Conservation (phyloP, 2,113 vertebrate species). For the Naja naja region DNA sequence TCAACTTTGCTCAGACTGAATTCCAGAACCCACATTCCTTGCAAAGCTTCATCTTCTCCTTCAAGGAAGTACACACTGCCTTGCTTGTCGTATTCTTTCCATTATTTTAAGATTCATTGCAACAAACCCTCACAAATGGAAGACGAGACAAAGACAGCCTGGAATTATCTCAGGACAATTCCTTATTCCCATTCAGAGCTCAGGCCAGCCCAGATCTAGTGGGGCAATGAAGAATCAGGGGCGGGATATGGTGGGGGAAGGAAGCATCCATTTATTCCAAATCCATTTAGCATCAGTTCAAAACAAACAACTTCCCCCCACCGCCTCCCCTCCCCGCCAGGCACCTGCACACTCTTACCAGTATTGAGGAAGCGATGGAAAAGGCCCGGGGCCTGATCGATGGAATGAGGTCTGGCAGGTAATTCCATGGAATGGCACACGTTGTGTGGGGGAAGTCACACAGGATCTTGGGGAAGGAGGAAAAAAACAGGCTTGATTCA, state of each 20-base stretch:
- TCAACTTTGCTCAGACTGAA: not conserved
- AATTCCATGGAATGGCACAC: conserved; percentile 71
- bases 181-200: not conserved
- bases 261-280: not conserved
- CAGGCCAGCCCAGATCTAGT: not conserved
- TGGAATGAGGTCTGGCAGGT: conserved; percentile 89
- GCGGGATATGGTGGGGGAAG: not conserved
- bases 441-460: conserved; percentile 87
- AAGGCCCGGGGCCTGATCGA: conserved; percentile 88
- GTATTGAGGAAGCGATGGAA: conserved; percentile 87
- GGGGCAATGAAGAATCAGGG: not conserved
- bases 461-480: conserved; percentile 71
- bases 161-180: not conserved
- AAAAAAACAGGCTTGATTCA: not conserved
- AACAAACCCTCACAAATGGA: not conserved
- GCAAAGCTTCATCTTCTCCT: not conserved
- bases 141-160: not conserved
- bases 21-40: not conserved
- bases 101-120: not conserved
- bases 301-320: too few relatives aligned
- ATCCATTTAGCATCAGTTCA: not conserved
- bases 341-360: conserved; percentile 67
- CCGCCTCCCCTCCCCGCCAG: accelerated
- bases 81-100: not conserved
- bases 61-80: not conserved